Conservation (phyloP, 2,797 vertebrate species). For the Orestias chungarensis region DNA sequence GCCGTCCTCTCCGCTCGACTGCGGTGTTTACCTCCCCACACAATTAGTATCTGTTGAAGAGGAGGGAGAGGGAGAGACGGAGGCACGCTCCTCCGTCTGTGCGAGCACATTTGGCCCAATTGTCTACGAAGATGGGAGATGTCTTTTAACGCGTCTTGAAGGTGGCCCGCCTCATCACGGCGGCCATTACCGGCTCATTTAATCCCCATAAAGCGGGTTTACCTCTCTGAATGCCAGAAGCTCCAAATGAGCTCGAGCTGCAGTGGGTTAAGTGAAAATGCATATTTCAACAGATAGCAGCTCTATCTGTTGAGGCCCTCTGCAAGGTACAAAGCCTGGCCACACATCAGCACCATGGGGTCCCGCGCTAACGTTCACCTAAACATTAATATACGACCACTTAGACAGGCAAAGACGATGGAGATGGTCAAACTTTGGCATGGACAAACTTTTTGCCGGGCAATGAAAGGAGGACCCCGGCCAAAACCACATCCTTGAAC, state of each 20-base stretch:
- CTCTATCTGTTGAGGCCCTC: constrained; percentile 48
- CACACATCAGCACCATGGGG: constrained; percentile 3
- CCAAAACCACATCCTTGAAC: constrained; percentile 29
- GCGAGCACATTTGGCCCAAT: constrained; percentile 64
- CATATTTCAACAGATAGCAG: constrained; percentile 65
- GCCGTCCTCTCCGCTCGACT: constrained; percentile 79
- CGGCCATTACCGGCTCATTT: constrained; percentile 71
- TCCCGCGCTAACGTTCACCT: constrained; percentile 17
- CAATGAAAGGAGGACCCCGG: not conserved
- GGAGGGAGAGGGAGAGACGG: constrained; percentile 56
- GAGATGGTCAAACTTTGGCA: constrained; percentile 18
- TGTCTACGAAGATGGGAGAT: constrained; percentile 75
- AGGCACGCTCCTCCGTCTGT: constrained; percentile 38
- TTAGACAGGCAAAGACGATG: constrained; percentile 31
- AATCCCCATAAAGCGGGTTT: constrained; percentile 61
- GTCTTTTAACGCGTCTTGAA: constrained; percentile 72
- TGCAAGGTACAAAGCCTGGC: constrained; percentile 12
- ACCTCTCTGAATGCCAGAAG: constrained; percentile 47
- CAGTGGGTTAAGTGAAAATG: constrained; percentile 61
- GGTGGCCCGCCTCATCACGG: constrained; percentile 64
- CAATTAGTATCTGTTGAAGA: constrained; percentile 81
- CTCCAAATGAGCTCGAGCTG: constrained; percentile 49
- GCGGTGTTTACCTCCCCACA: constrained; percentile 81
- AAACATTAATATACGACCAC: constrained; percentile 49
- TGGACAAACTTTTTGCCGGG: constrained; percentile 27